These are phyloP conservation scores for Pogona vitticeps DNA, from an alignment of 2,113 vertebrate genomes.

Conservation along the genomic window DNA sequence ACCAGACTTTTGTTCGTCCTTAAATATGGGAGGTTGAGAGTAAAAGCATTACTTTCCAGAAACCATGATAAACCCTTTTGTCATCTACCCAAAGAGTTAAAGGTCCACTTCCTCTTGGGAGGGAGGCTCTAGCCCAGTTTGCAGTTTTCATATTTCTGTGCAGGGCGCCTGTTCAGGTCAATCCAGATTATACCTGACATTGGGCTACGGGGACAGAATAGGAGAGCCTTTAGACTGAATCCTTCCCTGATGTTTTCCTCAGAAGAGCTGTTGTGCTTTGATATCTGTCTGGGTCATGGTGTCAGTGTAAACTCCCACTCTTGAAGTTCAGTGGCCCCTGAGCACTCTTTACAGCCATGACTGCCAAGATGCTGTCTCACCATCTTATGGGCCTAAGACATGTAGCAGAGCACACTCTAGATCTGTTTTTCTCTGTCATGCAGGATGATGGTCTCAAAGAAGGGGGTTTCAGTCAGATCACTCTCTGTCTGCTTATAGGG, in stretches of 20 bases:
- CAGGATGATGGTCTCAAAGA: background rate
- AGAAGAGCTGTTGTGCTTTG: no score
- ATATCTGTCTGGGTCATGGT: no score
- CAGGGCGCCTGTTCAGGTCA: background rate
- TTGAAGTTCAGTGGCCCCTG: no score
- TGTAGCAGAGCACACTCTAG: background rate
- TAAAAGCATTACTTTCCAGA: background rate
- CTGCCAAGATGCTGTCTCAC: no score
- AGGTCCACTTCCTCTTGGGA: background rate
- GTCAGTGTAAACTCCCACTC: no score
- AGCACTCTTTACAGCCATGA: no score
- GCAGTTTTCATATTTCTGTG: background rate
- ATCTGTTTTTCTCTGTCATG: background rate
- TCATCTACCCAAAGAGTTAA: background rate
- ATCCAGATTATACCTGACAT: background rate
- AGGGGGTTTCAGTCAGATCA: background rate
- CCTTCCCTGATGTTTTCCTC: no score
- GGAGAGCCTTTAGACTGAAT: no score
- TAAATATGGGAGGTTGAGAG: background rate
- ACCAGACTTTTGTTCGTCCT: background rate
- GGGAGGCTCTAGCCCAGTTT: background rate
- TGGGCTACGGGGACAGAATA: no score
- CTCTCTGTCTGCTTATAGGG: background rate
- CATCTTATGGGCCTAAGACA: no score
- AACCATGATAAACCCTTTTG: background rate